These are phyloP conservation scores for Idaea biselata DNA, from an alignment of 2,888 invertebrate genomes.

Conservation along the genomic window DNA sequence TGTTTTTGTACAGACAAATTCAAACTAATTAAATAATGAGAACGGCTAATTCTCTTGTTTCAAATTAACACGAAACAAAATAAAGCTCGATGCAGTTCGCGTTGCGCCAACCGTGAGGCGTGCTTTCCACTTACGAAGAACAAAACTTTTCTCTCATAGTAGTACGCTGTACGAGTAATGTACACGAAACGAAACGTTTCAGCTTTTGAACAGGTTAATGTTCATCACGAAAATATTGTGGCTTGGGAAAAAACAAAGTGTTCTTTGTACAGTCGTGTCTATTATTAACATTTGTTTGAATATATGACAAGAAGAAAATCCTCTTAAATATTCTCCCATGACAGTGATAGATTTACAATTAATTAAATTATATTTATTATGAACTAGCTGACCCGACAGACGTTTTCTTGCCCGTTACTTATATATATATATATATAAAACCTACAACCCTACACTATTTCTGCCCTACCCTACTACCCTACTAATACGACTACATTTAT, in stretches of 20 bases:
- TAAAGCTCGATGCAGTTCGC: slow-evolving; percentile 27
- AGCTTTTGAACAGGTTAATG: slow-evolving; percentile 60
- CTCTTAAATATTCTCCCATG: no score
- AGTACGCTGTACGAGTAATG: slow-evolving; percentile 18
- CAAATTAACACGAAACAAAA: slow-evolving; percentile 14
- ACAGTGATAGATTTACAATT: no score
- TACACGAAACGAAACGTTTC: slow-evolving; percentile 34
- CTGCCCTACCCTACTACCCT: no score
- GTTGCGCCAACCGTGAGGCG: slow-evolving; percentile 39
- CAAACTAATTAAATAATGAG: neutral
- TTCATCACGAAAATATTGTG: slow-evolving; percentile 47
- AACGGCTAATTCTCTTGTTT: neutral
- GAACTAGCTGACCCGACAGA: no score
- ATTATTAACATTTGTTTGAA: slow-evolving; percentile 12
- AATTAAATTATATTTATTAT: no score
- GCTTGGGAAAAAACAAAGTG: slow-evolving; percentile 31
- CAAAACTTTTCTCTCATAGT: slow-evolving; percentile 50
- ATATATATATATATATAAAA: no score
- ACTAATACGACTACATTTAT: no score
- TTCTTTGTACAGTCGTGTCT: slow-evolving; percentile 34
- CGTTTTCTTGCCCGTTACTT: no score
- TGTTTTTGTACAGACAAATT: neutral
- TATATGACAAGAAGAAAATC: no score
- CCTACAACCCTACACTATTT: no score
- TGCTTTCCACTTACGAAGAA: slow-evolving; percentile 43